A percentile compares a stretch with the other conserved stretches of the same genome.
These are phyloP conservation scores for Balanococcus diminutus DNA, from an alignment of 2,888 invertebrate species.

Conservation along the genomic window DNA sequence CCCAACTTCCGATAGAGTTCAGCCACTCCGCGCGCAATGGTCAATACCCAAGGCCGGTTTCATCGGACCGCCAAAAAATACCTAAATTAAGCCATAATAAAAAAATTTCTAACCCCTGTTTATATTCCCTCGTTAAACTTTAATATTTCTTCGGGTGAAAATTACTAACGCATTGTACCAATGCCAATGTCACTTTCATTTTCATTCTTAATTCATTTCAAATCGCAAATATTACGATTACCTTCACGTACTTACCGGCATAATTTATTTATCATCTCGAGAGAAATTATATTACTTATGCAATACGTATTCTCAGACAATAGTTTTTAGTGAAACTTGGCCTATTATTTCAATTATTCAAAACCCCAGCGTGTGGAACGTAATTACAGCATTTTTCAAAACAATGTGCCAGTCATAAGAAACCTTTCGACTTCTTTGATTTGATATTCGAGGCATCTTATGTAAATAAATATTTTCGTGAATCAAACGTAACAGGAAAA, in stretches of 20 bases:
- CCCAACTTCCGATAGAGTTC: too few relatives aligned
- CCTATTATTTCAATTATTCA: neutral
- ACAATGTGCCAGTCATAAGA: neutral
- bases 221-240: neutral
- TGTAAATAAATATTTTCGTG: neutral
- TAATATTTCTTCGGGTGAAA: neutral
- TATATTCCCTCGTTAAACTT: neutral
- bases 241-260: conserved; percentile 17
- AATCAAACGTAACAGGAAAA: neutral
- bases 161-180: neutral
- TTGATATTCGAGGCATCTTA: neutral
- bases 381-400: neutral
- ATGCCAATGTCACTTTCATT: neutral
- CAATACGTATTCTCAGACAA: conserved; percentile 5
- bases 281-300: conserved; percentile 37
- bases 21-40: too few relatives aligned
- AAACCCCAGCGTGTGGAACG: too few relatives aligned
- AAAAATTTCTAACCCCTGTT: neutral
- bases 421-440: neutral
- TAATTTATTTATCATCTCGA: neutral
- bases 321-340: neutral
- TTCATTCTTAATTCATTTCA: neutral
- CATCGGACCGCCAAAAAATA: neutral
- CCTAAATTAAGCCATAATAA: neutral
- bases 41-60: neutral